A percentile compares a stretch with the other conserved stretches of the same genome.
Evolutionary conservation across 2,888 invertebrate genomes (phyloP).

Genomic region (Apotomis turbidana): DNA sequence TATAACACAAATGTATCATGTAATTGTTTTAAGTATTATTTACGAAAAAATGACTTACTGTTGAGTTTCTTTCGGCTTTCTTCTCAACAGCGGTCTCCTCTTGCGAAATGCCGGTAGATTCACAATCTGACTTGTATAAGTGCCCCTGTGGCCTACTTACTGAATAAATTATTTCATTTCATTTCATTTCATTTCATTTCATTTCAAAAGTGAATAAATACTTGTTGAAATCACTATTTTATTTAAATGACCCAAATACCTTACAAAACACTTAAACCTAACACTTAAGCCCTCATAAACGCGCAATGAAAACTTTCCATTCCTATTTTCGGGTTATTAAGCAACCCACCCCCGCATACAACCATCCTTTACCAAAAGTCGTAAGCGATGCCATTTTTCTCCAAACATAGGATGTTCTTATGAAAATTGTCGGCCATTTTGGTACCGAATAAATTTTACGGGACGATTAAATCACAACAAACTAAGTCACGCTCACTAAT

Average conservation of each 20-base stretch:
- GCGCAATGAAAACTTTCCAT: slow-evolving; percentile 69
- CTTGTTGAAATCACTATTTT: background rate
- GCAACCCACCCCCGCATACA: slow-evolving; percentile 54
- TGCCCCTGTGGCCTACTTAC: too few species aligned
- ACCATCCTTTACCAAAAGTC: background rate
- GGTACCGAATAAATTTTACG: slow-evolving; percentile 67
- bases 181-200: too few species aligned
- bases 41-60: too few species aligned
- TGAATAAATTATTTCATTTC: too few species aligned
- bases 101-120: too few species aligned
- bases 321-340: slow-evolving; percentile 72
- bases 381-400: slow-evolving; percentile 39
- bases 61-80: too few species aligned
- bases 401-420: slow-evolving; percentile 6
- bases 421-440: slow-evolving; percentile 36
- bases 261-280: slow-evolving; percentile 45
- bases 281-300: slow-evolving; percentile 60
- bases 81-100: too few species aligned
- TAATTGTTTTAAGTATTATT: too few species aligned
- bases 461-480: slow-evolving; percentile 62
- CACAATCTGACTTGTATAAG: too few species aligned
- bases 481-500: slow-evolving; percentile 63
- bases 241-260: slow-evolving; percentile 16
- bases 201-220: background rate
- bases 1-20: too few species aligned